Base-by-base conservation (phyloP, 2,888 invertebrate genomes). In the Drosophila anceps region DNA sequence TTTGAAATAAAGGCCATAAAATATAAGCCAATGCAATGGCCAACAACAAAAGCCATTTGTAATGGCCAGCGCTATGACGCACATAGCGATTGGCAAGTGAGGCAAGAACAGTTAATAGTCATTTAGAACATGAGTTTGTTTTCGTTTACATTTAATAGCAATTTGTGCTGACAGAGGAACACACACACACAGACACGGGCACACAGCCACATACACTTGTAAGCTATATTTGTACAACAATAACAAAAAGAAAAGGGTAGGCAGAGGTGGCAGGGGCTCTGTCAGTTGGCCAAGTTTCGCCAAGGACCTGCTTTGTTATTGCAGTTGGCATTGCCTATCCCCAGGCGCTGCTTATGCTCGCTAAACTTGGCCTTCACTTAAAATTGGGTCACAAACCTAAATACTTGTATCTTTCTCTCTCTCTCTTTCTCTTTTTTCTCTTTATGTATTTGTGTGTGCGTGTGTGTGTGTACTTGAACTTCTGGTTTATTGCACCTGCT, bases 331-430 rank as follows among this genome's bases (percentile, higher is more conserved):
- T 81, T 73, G 81, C 81, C 78, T 73, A 79, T 76, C 81, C 69
- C 73, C 69, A 79, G 78, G 79, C 79, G 69, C 64, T 29, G 46
- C 46, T 72, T 50, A 46, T 50, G 67, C 68, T 69, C 51, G 46
- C 73, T 81, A 88, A 88, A 90, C 90, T 90, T 86, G 85, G 90
- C 85, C 90, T 86, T 90, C 90, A 63, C 29, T 76, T 58, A 37
- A 65, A 90, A 85, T 85, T 85, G 74, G 85, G 85, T 85, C 85
- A 88, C 69, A 82, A 71, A 67, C 79, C 74, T 67, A 79, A 66
- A 74, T 64, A 51, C 59, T 57, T 27, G 8, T 15, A 0, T 41
- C 20, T 53, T 43, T 43, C 48, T 41, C 33, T 59, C 2, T 9
- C 4, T 37, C 20, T 53, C 39, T 39, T 39, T 35, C 29, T 59